phyloP scores from a whole-genome alignment of 2,888 invertebrate genomes.

The Pachydiplax longipennis region DNA sequence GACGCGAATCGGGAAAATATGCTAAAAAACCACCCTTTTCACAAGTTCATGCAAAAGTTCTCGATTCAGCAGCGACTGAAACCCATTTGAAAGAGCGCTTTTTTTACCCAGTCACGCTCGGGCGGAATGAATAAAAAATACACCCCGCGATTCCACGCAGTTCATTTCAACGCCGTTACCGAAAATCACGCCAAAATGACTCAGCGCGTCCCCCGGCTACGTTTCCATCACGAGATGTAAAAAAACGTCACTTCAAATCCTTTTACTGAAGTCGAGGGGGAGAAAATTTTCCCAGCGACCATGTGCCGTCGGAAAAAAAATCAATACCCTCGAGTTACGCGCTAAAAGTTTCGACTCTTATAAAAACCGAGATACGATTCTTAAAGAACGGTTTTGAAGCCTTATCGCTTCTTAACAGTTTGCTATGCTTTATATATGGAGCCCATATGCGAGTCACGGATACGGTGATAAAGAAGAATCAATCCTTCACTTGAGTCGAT shows the following conservation, averaged over 20 bases:
- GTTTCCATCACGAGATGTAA: not conserved
- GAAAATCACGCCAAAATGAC: not conserved
- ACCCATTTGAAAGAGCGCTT: no score
- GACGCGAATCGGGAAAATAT: no score
- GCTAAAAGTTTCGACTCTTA: not conserved
- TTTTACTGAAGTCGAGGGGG: not conserved
- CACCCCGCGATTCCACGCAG: not conserved
- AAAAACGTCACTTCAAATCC: not conserved
- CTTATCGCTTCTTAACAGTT: not conserved
- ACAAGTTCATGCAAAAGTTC: no score
- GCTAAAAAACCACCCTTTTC: no score
- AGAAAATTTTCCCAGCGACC: not conserved
- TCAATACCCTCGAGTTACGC: not conserved
- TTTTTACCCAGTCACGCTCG: not conserved
- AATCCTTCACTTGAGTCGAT: no score
- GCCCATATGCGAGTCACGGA: no score
- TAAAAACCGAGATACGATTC: not conserved
- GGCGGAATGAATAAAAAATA: not conserved
- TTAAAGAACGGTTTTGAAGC: not conserved
- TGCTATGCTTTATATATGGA: no score
- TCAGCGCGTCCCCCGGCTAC: not conserved
- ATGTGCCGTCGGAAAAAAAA: not conserved
- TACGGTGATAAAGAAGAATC: no score
- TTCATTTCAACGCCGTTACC: not conserved
- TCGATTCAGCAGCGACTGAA: no score